These are phyloP conservation scores for Oscheius sp. DNA, from an alignment of 2,888 invertebrate genomes.

Conservation along the genomic window DNA sequence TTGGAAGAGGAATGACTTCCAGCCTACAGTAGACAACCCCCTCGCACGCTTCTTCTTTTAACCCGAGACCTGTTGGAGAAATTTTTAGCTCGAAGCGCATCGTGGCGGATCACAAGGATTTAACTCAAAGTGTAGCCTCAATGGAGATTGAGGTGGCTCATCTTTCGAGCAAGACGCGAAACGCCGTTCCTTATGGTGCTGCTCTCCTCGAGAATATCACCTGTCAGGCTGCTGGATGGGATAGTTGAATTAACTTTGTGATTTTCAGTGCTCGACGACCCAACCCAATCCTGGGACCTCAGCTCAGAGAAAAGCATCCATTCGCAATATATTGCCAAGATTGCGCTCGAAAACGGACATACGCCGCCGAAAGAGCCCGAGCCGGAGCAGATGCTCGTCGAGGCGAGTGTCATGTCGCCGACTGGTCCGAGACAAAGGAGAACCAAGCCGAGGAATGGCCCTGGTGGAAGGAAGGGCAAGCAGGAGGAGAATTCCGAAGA, in stretches of 20 bases:
- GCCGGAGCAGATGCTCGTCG: neutral
- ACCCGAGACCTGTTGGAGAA: no score
- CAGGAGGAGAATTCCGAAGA: slow-evolving; percentile 46
- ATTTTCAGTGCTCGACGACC: slow-evolving; percentile 13
- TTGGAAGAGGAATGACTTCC: no score
- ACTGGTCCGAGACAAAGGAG: slow-evolving; percentile 19
- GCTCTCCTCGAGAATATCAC: slow-evolving; percentile 31
- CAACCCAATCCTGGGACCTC: neutral
- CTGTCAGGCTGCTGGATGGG: slow-evolving; percentile 27
- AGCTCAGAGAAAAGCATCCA: neutral
- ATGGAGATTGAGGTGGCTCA: slow-evolving; percentile 36
- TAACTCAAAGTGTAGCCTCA: slow-evolving; percentile 37
- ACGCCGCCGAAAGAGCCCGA: slow-evolving; percentile 24
- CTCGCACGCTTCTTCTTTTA: no score
- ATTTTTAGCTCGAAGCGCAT: slow-evolving; percentile 50
- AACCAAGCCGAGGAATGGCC: slow-evolving; percentile 33
- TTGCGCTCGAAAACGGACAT: slow-evolving; percentile 17
- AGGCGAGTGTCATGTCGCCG: slow-evolving; percentile 1
- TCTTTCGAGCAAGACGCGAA: slow-evolving; percentile 36
- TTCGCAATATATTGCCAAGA: neutral
- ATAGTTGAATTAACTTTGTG: neutral
- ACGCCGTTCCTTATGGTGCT: slow-evolving; percentile 37
- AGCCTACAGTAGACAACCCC: neutral
- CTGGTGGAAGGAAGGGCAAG: slow-evolving; percentile 33
- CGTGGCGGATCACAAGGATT: slow-evolving; percentile 52